phyloP scores from a whole-genome alignment of 2,797 vertebrate species.

The Hydrocynus forskahlii region DNA sequence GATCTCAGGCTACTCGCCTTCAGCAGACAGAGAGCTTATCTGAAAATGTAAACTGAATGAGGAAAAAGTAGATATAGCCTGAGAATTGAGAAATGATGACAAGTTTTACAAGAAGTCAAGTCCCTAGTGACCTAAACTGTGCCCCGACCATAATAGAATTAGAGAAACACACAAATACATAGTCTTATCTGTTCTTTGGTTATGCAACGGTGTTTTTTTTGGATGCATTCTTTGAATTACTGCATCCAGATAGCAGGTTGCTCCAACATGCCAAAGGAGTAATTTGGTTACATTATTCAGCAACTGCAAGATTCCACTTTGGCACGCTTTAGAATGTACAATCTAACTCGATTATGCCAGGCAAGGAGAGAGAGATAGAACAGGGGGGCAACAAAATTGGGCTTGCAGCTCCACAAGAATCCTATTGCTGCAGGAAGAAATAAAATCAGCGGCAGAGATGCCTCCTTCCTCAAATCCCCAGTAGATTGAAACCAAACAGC shows the following conservation, averaged over 20 bases:
- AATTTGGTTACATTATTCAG: slow-evolving; percentile 50
- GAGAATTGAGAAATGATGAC: slow-evolving; percentile 8
- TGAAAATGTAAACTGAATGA: slow-evolving; percentile 30
- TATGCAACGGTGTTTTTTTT: slow-evolving; percentile 15
- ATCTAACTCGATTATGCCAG: slow-evolving; percentile 52
- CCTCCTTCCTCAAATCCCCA: slow-evolving; percentile 37
- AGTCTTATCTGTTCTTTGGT: neutral
- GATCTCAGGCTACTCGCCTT: slow-evolving; percentile 6
- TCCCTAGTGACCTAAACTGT: neutral
- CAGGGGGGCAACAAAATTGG: slow-evolving; percentile 32
- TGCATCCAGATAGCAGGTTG: slow-evolving; percentile 34
- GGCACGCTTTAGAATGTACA: slow-evolving; percentile 47
- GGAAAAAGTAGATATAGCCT: neutral
- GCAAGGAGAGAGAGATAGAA: slow-evolving; percentile 44
- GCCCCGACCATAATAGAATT: slow-evolving; percentile 36
- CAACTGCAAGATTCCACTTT: slow-evolving; percentile 45
- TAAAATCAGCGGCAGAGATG: slow-evolving; percentile 43
- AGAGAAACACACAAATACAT: slow-evolving; percentile 30
- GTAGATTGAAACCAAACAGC: slow-evolving; percentile 44
- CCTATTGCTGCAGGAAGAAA: slow-evolving; percentile 44
- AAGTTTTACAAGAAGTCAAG: slow-evolving; percentile 28
- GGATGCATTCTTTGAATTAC: slow-evolving; percentile 43
- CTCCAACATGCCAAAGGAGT: slow-evolving; percentile 45
- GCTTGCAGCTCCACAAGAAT: slow-evolving; percentile 29
- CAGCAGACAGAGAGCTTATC: slow-evolving; percentile 31